Percentiles rank a stretch among this genome's conserved stretches.
Conservation (phyloP, 1,140 invertebrate species). For the Monochamus saltuarius region DNA sequence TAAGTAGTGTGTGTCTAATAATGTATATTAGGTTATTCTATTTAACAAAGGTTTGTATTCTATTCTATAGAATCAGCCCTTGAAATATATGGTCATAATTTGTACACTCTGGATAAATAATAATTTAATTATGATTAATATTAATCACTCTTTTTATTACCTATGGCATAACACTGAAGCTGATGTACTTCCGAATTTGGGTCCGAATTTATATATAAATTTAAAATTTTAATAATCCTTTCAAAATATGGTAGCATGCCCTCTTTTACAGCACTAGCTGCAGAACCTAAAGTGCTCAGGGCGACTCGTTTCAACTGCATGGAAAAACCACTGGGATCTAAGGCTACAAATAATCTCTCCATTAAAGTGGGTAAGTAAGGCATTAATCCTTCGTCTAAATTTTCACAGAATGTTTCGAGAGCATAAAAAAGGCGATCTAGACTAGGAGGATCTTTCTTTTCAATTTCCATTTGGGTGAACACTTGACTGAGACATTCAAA, state of each 20-base stretch:
- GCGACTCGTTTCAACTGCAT: constrained; percentile 65
- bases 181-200: constrained; percentile 46
- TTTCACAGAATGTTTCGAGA: constrained; percentile 78
- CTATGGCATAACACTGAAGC: constrained; percentile 69
- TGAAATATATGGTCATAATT: too few species aligned
- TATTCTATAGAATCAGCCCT: too few species aligned
- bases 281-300: constrained; percentile 68
- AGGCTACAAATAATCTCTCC: constrained; percentile 65
- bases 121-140: too few species aligned
- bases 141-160: constrained; percentile 52
- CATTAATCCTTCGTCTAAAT: constrained; percentile 68
- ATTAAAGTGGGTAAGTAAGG: constrained; percentile 74
- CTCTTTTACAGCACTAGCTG: constrained; percentile 70
- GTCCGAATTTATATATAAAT: constrained; percentile 56
- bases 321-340: constrained; percentile 58
- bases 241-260: constrained; percentile 73
- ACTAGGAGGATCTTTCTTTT: constrained; percentile 61
- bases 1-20: too few species aligned
- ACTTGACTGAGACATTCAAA: constrained; percentile 69
- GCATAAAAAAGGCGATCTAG: constrained; percentile 78
- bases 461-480: constrained; percentile 56
- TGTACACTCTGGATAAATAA: too few species aligned
- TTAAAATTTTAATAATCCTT: constrained; percentile 66
- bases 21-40: too few species aligned
- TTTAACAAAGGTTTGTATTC: too few species aligned